Base-by-base conservation (phyloP, 1,140 invertebrate species). In the Diorhabda sublineata region DNA sequence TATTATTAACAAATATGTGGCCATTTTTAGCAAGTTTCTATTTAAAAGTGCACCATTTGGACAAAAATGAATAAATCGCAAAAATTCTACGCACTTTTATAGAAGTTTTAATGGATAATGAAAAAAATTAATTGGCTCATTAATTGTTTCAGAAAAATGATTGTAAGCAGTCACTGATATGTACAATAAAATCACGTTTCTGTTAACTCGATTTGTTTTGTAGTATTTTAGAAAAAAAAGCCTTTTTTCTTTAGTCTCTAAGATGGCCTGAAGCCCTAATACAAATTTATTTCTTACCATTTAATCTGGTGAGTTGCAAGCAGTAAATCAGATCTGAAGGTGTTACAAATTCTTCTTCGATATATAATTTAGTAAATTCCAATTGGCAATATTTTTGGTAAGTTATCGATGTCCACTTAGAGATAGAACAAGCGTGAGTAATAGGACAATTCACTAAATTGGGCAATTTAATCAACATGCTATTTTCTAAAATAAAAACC, bases 291-390 rank as follows among this genome's bases (percentile, higher is more conserved):
- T 61, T 8, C 26, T 77, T 82, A 89, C 88, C 86, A 79, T 83
- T 85, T 44, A 89, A 90, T 75, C 93, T 83, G 5, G 88, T 85
- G 64, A 94, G 84, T 41, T 89, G 85, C 45, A 88, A 87, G 73
- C 87, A 84, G 66, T 92, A 92, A 71, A 92, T 87, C 69, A 89
- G 85, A 76, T 92, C 86, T 5, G 86, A 85, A 45, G 81, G 78
- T 58, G 81, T 84, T 2, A 90, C 84, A 9, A 88, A 72, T 68
- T 85, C 84, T 66, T 87, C 82, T 41, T 86, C 84, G 56, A 88
- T 80, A 11, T 87, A 78, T 69, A 80, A 74, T 26, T 81, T 76
- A 11, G 85, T 85, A 42, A 84, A 84, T n/a, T 83, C 75, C 41
- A 84, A 79, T 67, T 85, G 83, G 64, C 82, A 83, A 76, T 89